Base-by-base conservation (phyloP, 2,888 invertebrate genomes). In the Sipha maydis region DNA sequence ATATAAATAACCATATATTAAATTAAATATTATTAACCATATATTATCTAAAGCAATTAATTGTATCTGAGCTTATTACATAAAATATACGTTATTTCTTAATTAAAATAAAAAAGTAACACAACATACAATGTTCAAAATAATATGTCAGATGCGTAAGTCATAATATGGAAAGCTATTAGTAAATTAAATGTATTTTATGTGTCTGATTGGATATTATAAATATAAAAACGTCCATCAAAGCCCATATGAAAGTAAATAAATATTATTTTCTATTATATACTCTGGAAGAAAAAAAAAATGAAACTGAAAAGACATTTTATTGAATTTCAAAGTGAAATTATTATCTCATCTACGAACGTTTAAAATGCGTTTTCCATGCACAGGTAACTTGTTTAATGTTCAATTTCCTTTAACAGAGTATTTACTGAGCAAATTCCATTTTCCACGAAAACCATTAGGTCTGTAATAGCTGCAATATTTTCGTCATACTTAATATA, bases 371-470 rank as follows among this genome's bases (percentile, higher is more conserved):
- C 25, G 73, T 83, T 84, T 76, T 61, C 38, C 61, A 61, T 75
- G 25, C 38, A 25, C 19, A 31, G n/a, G 75, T 84, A 84, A 84
- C 83, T 61, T 38, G 75, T 61, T 84, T 76, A 84, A 84, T 61
- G 75, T 84, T 84, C 83, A 84, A 84, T 84, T 75, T 84, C 38
- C 61, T 84, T 75, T 61, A 56, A 75, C 34, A 56, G 83, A 83
- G 71, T 83, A 73, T 71, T 71, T 31, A 31, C 69, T 11, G 61
- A 71, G 41, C 28, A 69, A 82, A 82, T 48, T 48, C 48, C 25
- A 48, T 83, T 83, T 71, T 83, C 71, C 83, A 17, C 31, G 48
- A 71, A 71, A 31, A 48, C 69, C 48, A 69, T 82, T 69, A 67
- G 31, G 71, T 28, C 71, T 4, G 71, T 71, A 71, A 69, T 69